phyloP scores from a whole-genome alignment of 2,888 invertebrate species.

The Cabera pusaria region DNA sequence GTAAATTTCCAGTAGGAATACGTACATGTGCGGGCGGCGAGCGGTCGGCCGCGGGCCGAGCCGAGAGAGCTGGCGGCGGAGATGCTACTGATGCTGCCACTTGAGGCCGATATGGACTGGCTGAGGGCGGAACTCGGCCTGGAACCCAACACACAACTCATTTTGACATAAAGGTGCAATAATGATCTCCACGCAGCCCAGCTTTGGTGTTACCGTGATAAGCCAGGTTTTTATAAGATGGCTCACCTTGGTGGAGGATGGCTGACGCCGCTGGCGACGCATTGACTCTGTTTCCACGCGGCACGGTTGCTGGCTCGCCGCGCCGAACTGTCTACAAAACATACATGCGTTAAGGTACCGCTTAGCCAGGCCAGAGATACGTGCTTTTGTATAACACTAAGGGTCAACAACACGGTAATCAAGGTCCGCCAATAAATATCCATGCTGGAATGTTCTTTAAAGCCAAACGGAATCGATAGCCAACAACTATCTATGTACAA shows the following conservation, averaged over 20 bases:
- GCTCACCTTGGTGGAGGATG: slow-evolving; percentile 74
- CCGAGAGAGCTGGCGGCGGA: slow-evolving; percentile 83
- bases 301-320: slow-evolving; percentile 91
- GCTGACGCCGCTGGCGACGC: slow-evolving; percentile 88
- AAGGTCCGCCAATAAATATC: too few relatives aligned
- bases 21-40: slow-evolving; percentile 88
- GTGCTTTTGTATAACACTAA: slow-evolving; percentile 1
- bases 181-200: too few relatives aligned
- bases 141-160: too few relatives aligned
- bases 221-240: background rate
- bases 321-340: slow-evolving; percentile 95
- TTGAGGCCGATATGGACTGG: slow-evolving; percentile 87
- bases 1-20: too few relatives aligned
- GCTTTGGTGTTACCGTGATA: too few relatives aligned
- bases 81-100: slow-evolving; percentile 83
- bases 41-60: slow-evolving; percentile 84
- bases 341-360: slow-evolving; percentile 87
- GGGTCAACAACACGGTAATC: too few relatives aligned
- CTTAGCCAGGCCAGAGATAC: slow-evolving; percentile 45
- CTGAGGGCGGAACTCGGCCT: slow-evolving; percentile 92
- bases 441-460: too few relatives aligned
- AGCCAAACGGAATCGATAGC: too few relatives aligned
- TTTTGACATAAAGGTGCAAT: too few relatives aligned
- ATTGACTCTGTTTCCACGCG: slow-evolving; percentile 94
- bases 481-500: too few relatives aligned